Percentiles rank a stretch among this genome's conserved stretches.
Evolutionary conservation across 2,113 vertebrate genomes (phyloP).

Genomic region (Nycticebus coucang): DNA sequence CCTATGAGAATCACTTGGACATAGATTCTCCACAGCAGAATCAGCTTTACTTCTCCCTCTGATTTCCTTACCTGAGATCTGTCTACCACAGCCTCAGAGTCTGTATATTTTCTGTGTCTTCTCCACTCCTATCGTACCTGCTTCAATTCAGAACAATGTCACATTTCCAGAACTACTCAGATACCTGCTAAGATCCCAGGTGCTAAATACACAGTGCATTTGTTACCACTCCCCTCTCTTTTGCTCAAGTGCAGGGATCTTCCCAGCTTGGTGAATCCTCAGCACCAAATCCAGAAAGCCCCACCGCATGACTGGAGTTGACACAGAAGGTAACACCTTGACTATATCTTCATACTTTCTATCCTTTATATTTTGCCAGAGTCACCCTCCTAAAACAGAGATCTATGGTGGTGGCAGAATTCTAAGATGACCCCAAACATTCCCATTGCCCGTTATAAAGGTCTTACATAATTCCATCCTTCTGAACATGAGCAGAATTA

Average conservation of each 20-base stretch:
- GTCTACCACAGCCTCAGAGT: fast-evolving
- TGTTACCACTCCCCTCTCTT: background rate
- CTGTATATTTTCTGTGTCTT: background rate
- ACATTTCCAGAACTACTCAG: background rate
- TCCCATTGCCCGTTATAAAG: no score
- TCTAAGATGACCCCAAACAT: background rate
- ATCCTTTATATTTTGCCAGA: background rate
- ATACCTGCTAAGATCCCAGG: background rate
- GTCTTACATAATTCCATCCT: background rate
- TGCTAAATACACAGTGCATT: background rate
- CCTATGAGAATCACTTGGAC: no score
- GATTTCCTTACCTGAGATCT: background rate
- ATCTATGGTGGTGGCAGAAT: background rate
- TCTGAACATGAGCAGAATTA: background rate
- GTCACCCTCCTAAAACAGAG: background rate
- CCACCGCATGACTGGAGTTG: background rate
- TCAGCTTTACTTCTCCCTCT: background rate
- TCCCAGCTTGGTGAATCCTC: background rate
- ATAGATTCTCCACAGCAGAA: background rate
- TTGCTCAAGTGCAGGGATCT: background rate
- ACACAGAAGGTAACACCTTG: background rate
- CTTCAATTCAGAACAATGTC: background rate
- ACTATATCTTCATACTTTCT: background rate
- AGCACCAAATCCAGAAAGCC: background rate
- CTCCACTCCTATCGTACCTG: background rate